Conservation (phyloP, 2,888 invertebrate genomes). For the Eupithecia insigniata region DNA sequence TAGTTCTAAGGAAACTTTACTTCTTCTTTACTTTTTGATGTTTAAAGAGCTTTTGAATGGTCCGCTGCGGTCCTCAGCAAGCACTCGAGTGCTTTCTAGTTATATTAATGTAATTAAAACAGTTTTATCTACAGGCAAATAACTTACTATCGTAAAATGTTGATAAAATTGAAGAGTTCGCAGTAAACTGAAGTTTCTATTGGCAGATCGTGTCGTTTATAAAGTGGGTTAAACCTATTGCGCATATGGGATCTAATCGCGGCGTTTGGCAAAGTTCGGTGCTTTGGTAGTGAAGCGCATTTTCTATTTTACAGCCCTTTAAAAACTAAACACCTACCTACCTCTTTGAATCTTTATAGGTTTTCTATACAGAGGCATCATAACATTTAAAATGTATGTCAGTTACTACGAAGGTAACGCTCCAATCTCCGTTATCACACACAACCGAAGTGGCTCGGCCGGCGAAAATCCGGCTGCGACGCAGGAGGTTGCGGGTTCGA, state of each 20-base stretch:
- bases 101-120: not conserved
- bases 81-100: not conserved
- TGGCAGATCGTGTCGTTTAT: conserved; percentile 1
- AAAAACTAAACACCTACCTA: conserved; percentile 7
- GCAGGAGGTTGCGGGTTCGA: no score
- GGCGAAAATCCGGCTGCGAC: no score
- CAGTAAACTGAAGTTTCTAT: not conserved
- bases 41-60: not conserved
- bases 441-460: no score
- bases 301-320: conserved; percentile 14
- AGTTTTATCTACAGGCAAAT: not conserved
- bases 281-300: conserved; percentile 27
- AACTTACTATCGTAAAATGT: not conserved
- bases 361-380: not conserved
- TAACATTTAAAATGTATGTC: not conserved
- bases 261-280: conserved; percentile 32
- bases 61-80: not conserved
- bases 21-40: not conserved
- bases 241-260: conserved; percentile 34
- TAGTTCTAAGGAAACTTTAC: no score
- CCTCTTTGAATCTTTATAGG: not conserved
- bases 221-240: conserved; percentile 13
- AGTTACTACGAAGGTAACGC: not conserved
- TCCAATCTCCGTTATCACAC: no score
- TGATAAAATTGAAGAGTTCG: not conserved